A percentile compares a stretch with the other conserved stretches of the same genome.
These are phyloP conservation scores for Iselma pallidipennis DNA, from an alignment of 2,888 invertebrate genomes.

Conservation along the genomic window DNA sequence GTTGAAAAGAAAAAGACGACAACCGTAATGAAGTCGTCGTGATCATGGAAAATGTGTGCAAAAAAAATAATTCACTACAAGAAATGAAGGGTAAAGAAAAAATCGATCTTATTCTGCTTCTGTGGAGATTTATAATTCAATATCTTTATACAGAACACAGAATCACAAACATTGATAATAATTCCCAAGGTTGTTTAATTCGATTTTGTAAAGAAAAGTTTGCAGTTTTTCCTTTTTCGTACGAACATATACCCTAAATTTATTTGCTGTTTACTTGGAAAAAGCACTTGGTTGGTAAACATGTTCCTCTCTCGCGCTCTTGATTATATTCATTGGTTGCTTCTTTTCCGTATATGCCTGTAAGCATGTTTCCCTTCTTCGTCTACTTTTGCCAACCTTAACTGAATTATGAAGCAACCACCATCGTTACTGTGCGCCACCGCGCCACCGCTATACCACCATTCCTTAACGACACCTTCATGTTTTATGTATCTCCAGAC, in stretches of 20 bases:
- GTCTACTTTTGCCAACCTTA: background rate
- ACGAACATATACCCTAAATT: background rate
- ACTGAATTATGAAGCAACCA: conserved; percentile 2
- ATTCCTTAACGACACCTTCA: background rate
- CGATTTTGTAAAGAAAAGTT: background rate
- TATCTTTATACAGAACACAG: background rate
- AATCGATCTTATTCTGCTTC: background rate
- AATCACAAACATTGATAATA: no score
- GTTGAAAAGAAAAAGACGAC: background rate
- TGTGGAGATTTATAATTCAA: background rate
- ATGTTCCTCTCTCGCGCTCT: background rate
- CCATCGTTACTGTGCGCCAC: background rate
- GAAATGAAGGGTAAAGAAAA: background rate
- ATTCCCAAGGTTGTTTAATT: background rate
- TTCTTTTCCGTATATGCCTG: background rate
- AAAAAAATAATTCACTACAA: background rate
- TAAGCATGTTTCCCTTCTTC: background rate
- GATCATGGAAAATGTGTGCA: conserved; percentile 1
- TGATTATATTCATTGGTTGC: background rate
- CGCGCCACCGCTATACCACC: no score
- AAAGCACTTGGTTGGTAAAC: background rate
- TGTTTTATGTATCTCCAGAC: background rate
- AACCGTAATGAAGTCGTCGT: conserved; percentile 12
- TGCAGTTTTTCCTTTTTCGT: background rate
- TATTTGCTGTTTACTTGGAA: background rate